Conservation (phyloP, 2,113 vertebrate species). For the Rhinopomastus cyanomelas region DNA sequence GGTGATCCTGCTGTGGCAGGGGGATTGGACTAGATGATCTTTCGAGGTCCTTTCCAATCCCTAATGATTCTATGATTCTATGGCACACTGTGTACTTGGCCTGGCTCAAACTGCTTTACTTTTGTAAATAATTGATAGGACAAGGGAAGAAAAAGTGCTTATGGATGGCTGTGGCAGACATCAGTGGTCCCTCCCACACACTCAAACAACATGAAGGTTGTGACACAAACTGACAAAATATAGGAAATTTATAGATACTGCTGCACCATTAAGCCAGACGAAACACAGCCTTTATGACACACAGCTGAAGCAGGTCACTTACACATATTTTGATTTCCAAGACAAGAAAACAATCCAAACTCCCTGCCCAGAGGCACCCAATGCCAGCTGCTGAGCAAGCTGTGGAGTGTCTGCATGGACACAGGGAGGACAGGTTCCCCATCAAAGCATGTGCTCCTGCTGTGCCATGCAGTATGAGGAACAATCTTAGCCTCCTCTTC, state of each 20-base stretch:
- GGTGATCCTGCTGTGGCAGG: too few relatives aligned
- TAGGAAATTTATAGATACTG: slow-evolving; percentile 46
- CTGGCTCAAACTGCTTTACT: not conserved
- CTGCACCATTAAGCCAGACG: slow-evolving; percentile 30
- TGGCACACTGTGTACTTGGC: not conserved
- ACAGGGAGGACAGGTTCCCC: not conserved
- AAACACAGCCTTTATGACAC: slow-evolving; percentile 10
- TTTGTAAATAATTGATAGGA: slow-evolving; percentile 42
- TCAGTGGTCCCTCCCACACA: not conserved
- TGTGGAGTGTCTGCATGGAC: fast-evolving
- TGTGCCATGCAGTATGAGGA: not conserved
- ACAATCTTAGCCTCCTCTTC: not conserved
- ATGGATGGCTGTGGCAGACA: not conserved
- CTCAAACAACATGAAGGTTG: slow-evolving; percentile 29
- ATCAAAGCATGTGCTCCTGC: not conserved
- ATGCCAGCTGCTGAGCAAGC: not conserved
- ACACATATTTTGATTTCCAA: not conserved
- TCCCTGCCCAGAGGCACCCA: not conserved
- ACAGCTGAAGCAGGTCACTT: not conserved
- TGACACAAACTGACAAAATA: slow-evolving; percentile 46
- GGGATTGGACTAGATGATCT: too few relatives aligned
- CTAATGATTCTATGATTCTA: too few relatives aligned
- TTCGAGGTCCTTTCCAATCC: too few relatives aligned
- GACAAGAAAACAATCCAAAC: not conserved
- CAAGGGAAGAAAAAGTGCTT: slow-evolving; percentile 16